These are phyloP conservation scores for Lithophane ornitopus DNA, from an alignment of 2,888 invertebrate genomes.

Conservation along the genomic window DNA sequence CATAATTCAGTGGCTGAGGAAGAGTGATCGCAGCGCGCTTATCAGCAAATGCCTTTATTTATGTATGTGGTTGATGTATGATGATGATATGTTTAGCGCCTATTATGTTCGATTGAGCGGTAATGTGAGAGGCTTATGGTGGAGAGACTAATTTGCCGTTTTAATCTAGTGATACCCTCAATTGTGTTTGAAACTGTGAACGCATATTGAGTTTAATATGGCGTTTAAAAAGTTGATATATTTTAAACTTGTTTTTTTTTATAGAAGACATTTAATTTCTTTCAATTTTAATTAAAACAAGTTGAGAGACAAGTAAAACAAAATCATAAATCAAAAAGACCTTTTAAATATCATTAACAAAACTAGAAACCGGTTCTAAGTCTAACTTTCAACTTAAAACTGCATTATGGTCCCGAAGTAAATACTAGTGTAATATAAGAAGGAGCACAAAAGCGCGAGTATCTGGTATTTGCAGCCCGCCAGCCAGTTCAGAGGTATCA, in stretches of 20 bases:
- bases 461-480: slow-evolving; percentile 60
- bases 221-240: not conserved
- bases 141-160: slow-evolving; percentile 29
- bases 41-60: slow-evolving; percentile 44
- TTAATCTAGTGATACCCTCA: slow-evolving; percentile 15
- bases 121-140: slow-evolving; percentile 17
- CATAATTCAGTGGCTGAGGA: slow-evolving; percentile 56
- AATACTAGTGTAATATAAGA: slow-evolving; percentile 51
- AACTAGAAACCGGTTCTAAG: not conserved
- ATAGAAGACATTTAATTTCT: not conserved
- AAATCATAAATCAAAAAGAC: not conserved
- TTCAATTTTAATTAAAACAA: not conserved
- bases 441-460: slow-evolving; percentile 47
- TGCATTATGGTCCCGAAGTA: slow-evolving; percentile 49
- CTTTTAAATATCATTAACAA: not conserved
- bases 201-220: not conserved
- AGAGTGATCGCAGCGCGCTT: slow-evolving; percentile 53
- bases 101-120: slow-evolving; percentile 36
- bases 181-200: not conserved
- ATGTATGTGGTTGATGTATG: slow-evolving; percentile 41
- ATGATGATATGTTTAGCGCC: slow-evolving; percentile 38
- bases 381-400: slow-evolving; percentile 19
- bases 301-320: not conserved
- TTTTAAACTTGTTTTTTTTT: not conserved
- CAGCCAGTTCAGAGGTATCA: slow-evolving; percentile 61